phyloP scores from a whole-genome alignment of 2,113 vertebrate genomes.

The Neogale vison region DNA sequence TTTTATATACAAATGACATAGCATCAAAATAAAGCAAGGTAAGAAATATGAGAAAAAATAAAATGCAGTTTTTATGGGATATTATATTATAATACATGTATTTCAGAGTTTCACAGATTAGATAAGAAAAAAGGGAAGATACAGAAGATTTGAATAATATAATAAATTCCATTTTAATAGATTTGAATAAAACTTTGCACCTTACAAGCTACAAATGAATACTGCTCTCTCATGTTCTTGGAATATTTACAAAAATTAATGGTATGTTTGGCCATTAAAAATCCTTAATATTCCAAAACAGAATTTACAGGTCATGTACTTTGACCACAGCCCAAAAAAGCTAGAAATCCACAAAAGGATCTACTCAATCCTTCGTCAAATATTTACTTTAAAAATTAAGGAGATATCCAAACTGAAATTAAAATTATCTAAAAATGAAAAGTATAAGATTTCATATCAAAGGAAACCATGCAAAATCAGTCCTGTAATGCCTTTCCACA shows the following conservation, averaged over 20 bases:
- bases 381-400: slow-evolving; percentile 22
- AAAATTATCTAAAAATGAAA: background rate
- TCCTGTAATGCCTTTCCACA: background rate
- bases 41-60: background rate
- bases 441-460: background rate
- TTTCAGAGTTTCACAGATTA: background rate
- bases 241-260: slow-evolving; percentile 5
- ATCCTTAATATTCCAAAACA: background rate
- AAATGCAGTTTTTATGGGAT: background rate
- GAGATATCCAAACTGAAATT: background rate
- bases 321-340: background rate
- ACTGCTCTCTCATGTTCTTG: background rate
- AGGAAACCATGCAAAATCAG: background rate
- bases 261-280: background rate
- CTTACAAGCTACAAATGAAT: slow-evolving; percentile 18
- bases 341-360: background rate
- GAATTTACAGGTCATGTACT: slow-evolving; percentile 17
- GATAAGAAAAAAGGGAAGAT: background rate
- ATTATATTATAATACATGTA: background rate
- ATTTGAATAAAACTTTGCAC: background rate
- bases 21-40: slow-evolving; percentile 6
- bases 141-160: background rate
- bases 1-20: background rate
- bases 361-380: background rate
- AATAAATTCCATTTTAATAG: background rate